Evolutionary conservation across 2,888 invertebrate genomes (phyloP).

Genomic region (Helobdella robusta): DNA sequence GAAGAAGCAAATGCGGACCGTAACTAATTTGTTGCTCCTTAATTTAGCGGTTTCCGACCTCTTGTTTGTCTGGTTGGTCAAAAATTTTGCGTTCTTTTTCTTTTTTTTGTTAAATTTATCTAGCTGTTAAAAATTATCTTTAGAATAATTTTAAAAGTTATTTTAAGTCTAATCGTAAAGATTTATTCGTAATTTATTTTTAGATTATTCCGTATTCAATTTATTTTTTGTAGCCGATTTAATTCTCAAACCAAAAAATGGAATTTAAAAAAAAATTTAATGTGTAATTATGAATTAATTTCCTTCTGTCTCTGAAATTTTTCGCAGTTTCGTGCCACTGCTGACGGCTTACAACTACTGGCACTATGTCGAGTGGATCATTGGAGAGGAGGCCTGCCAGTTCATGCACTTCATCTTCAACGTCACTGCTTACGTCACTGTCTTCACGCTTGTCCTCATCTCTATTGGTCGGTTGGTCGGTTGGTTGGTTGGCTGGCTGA

Average conservation of each 20-base stretch:
- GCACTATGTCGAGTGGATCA: conserved; percentile 14
- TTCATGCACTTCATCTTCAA: conserved; percentile 22
- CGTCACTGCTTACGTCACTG: conserved; percentile 18
- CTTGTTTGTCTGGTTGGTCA: conserved; percentile 60
- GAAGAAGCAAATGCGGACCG: conserved; percentile 59
- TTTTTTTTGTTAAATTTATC: neutral
- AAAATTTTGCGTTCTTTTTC: neutral
- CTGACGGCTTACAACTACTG: conserved; percentile 20
- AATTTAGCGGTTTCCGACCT: conserved; percentile 77
- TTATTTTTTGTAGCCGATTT: no score
- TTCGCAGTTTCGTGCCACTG: conserved; percentile 14
- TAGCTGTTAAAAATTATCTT: no score
- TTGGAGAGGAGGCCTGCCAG: conserved; percentile 17
- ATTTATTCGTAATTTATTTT: no score
- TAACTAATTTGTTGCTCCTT: conserved; percentile 79
- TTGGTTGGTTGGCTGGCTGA: neutral
- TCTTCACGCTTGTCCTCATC: conserved; percentile 23
- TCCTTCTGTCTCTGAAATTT: no score
- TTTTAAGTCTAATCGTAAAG: no score
- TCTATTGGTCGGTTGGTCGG: conserved; percentile 7
- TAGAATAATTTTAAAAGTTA: no score
- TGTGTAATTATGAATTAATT: conserved; percentile 12
- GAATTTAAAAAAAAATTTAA: no score
- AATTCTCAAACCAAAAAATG: no score
- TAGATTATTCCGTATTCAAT: no score